These are phyloP conservation scores for Ischnura elegans DNA, from an alignment of 2,888 invertebrate species.

Conservation along the genomic window DNA sequence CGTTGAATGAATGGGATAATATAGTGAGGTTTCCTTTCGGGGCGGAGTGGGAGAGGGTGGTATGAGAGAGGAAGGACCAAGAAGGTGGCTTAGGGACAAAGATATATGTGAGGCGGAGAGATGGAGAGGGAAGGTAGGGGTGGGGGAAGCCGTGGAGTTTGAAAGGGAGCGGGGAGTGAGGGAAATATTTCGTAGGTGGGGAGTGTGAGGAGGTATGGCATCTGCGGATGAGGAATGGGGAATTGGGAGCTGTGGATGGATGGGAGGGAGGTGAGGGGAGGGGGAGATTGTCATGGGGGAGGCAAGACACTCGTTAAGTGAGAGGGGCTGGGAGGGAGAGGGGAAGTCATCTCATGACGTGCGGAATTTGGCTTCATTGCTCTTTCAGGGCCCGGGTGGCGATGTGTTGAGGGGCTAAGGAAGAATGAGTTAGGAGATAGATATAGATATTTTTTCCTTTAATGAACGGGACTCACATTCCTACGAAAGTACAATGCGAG, in stretches of 20 bases:
- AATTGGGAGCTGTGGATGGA: slow-evolving; percentile 54
- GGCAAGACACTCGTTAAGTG: slow-evolving; percentile 1
- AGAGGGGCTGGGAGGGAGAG: neutral
- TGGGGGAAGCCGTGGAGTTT: neutral
- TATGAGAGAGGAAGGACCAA: neutral
- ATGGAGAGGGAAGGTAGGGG: neutral
- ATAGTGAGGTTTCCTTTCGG: slow-evolving; percentile 9
- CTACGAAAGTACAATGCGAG: no score
- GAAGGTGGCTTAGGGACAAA: slow-evolving; percentile 34
- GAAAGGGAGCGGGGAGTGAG: neutral
- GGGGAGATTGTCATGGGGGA: neutral
- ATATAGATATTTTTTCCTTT: no score
- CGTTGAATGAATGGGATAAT: slow-evolving; percentile 34
- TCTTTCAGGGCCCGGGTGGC: slow-evolving; percentile 37
- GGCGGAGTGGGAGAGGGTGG: slow-evolving; percentile 8
- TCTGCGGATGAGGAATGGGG: slow-evolving; percentile 62
- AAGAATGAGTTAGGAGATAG: neutral
- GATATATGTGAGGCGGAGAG: slow-evolving; percentile 49
- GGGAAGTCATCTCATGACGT: slow-evolving; percentile 58
- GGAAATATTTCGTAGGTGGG: neutral
- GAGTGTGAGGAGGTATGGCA: slow-evolving; percentile 28
- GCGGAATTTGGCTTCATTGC: slow-evolving; percentile 64
- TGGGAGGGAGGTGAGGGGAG: neutral
- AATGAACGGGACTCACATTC: no score
- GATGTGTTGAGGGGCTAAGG: neutral